These are phyloP conservation scores for Catharus minimus DNA, from an alignment of 2,113 vertebrate genomes.

Conservation along the genomic window DNA sequence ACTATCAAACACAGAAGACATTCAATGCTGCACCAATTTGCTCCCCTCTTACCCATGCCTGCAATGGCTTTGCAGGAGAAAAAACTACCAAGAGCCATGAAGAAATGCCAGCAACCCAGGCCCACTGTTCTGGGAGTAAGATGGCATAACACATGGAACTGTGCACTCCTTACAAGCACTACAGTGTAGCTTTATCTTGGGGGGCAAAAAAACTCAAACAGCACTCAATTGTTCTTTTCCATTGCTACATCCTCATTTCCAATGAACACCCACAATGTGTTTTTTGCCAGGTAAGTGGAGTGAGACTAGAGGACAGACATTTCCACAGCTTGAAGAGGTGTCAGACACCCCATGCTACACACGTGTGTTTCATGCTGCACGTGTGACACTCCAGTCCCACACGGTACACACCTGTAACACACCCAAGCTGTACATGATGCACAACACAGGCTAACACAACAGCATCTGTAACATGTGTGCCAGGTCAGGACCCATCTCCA, in stretches of 20 bases:
- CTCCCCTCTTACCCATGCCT: not conserved
- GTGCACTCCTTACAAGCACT: not conserved
- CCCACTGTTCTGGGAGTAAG: not conserved
- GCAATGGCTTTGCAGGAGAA: not conserved
- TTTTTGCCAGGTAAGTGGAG: not conserved
- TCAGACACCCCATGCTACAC: not conserved
- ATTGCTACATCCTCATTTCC: not conserved
- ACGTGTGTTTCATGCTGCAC: rapidly evolving
- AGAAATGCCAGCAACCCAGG: not conserved
- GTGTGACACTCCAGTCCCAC: not conserved
- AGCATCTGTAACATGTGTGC: rapidly evolving
- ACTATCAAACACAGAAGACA: not conserved
- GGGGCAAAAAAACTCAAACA: not conserved
- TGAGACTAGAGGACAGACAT: not conserved
- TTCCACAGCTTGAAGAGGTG: too few species aligned
- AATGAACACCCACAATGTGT: not conserved
- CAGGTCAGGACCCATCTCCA: not conserved
- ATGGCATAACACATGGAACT: not conserved
- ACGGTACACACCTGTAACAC: not conserved
- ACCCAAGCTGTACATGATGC: rapidly evolving
- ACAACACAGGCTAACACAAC: not conserved
- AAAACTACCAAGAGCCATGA: not conserved
- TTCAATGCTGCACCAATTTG: not conserved
- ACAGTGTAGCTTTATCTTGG: not conserved
- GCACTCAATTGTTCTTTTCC: not conserved